These are phyloP conservation scores for Brachylomia viminalis DNA, from an alignment of 2,888 invertebrate species.

Conservation along the genomic window DNA sequence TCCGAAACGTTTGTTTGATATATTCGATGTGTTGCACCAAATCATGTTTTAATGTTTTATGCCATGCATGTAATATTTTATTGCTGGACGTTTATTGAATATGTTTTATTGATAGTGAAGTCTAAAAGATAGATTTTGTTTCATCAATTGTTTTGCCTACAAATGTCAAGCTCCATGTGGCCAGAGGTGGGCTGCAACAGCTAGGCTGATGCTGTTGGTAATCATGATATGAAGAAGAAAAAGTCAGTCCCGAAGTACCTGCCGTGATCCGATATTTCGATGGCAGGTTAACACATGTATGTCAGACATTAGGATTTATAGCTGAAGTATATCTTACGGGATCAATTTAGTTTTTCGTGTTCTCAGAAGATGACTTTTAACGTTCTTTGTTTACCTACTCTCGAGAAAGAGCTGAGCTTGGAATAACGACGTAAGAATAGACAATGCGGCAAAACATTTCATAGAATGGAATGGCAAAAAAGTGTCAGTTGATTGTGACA, in stretches of 20 bases:
- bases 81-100: no score
- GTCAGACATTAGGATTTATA: neutral
- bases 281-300: neutral
- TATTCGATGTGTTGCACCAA: constrained; percentile 21
- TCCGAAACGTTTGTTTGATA: constrained; percentile 47
- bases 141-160: neutral
- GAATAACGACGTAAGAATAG: neutral
- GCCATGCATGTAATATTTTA: no score
- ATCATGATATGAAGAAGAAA: neutral
- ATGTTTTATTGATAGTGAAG: neutral
- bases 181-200: neutral
- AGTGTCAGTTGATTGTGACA: constrained; percentile 5
- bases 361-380: neutral
- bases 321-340: neutral
- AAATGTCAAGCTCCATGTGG: neutral
- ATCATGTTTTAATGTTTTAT: constrained; percentile 29
- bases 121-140: no score
- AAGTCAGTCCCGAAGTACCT: no score
- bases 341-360: neutral
- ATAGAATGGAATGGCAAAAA: neutral
- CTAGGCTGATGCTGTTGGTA: neutral
- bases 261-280: constrained; percentile 3
- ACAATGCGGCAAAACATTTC: neutral
- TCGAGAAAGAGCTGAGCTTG: neutral
- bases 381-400: neutral